phyloP scores from a whole-genome alignment of 2,113 vertebrate species.

The Mirounga angustirostris region DNA sequence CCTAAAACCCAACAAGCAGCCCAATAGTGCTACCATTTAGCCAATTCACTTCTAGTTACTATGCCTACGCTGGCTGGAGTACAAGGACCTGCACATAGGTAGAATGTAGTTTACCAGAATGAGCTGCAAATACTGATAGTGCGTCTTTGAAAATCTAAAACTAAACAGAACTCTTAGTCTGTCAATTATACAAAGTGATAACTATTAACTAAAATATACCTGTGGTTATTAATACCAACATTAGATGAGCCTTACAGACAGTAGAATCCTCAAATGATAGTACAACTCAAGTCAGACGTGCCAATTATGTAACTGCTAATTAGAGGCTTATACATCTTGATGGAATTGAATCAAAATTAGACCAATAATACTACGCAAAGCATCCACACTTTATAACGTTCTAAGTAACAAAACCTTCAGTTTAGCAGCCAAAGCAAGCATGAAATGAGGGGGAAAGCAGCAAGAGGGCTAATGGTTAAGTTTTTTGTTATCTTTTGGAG shows the following conservation, averaged over 20 bases:
- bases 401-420: constrained; percentile 48
- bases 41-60: constrained; percentile 55
- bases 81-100: constrained; percentile 74
- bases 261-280: constrained; percentile 84
- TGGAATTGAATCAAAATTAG: constrained; percentile 51
- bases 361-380: constrained; percentile 46
- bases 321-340: constrained; percentile 63
- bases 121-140: constrained; percentile 4
- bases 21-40: constrained; percentile 38
- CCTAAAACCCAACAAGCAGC: constrained; percentile 5
- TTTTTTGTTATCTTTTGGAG: constrained; percentile 30
- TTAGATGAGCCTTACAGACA: constrained; percentile 76
- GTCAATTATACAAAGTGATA: not conserved
- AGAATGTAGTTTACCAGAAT: constrained; percentile 46
- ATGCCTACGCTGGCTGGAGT: constrained; percentile 69
- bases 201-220: constrained; percentile 50
- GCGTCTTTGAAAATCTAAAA: constrained; percentile 11
- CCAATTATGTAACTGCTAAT: constrained; percentile 71
- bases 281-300: constrained; percentile 81
- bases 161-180: constrained; percentile 46
- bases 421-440: constrained; percentile 82
- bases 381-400: constrained; percentile 22
- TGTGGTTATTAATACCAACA: constrained; percentile 64
- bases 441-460: constrained; percentile 64
- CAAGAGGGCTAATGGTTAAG: not conserved